Base-by-base conservation (phyloP, 2,888 invertebrate species). In the Conomelus anceps region DNA sequence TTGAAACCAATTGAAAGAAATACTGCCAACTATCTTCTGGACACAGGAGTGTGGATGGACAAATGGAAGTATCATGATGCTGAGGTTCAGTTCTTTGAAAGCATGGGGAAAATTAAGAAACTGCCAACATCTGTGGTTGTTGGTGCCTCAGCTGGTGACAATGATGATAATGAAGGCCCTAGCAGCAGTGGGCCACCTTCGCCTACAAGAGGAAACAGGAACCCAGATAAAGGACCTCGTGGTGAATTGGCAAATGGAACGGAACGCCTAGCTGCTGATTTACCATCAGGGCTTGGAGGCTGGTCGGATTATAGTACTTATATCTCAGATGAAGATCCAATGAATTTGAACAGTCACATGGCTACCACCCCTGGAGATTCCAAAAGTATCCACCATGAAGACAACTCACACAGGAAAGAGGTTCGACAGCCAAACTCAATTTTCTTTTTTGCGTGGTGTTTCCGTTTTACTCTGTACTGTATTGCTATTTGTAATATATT, bases 231-330 rank as follows among this genome's bases (percentile, higher is more conserved):
- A 22, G 89, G 86, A 26, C 85, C 89, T 24, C 86, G 41, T 23
- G 90, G 89, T 29, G 89, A 85, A 63, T 86, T 88, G 11, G 86
- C 85, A 17, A 88, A 89, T 13, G 86, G 86, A 89, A 90, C 90
- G 20, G 95, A 95, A 92, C 95, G 95, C 92, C 94, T 96, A 92
- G 95, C 96, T 88, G 95, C 96, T 92, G 96, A 96, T 93, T 94
- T 97, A 91, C 97, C 97, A 7, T 96, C 96, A 90, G 97, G 97
- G 89, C 95, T 97, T 92, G 96, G 96, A 93, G 96, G 96, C 92
- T 97, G 97, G 97, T 95, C 95, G 93, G 97, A 96, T 92, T 95
- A 96, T 92, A 97, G 96, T 92, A 97, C 97, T 88, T 97, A 97
- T 92, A 94, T 97, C 92, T 88, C 90, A 86, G 87, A 86, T 23